Evolutionary conservation across 2,888 invertebrate genomes (phyloP), one percentile per base, ranked within the genome.

Genomic region (Strigamia crassipes): DNA sequence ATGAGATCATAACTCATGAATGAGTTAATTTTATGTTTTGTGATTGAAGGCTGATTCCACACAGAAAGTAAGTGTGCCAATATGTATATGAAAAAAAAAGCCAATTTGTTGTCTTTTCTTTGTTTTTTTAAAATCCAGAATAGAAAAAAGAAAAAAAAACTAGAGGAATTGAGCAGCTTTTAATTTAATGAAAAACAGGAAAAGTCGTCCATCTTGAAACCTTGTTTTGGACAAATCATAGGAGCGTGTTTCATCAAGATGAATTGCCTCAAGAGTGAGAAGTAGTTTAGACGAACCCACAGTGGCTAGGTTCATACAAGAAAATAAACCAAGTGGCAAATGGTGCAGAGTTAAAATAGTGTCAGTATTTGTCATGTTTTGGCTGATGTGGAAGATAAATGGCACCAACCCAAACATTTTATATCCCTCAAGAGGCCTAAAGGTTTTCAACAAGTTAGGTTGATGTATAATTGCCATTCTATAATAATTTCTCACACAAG

Each of bases 321-420:
- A 46, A n/a, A 46, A 46, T 46, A 46, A 46, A 46, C 15, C 15
- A 13, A 46, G 46, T 66, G 23, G 61, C 21, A 66, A 66, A 66
- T 66, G 61, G 61, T 23, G 61, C 61, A 66, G 21, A 66, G 61
- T 66, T 66, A 66, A 66, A 66, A 66, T 66, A 66, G 21, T 66
- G 61, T 66, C 61, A 66, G 61, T 66, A 66, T 66, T 66, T 66
- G 61, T 66, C 61, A 66, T 66, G 61, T 66, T 66, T 66, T 66
- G 18, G 61, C 21, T 66, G 21, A 23, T 66, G 18, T 66, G 21
- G 61, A 21, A 66, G 18, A 66, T 8, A 23, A 66, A 66, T 66
- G 61, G 61, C 61, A 21, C 61, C 61, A 66, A 66, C 61, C 18
- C 61, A n/a, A 66, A 66, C 61, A 66, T 66, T 66, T 51, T 15